These are phyloP conservation scores for Stichopus chloronotus DNA, from an alignment of 35 echinoderm and acorn worm species.

Conservation along the genomic window DNA sequence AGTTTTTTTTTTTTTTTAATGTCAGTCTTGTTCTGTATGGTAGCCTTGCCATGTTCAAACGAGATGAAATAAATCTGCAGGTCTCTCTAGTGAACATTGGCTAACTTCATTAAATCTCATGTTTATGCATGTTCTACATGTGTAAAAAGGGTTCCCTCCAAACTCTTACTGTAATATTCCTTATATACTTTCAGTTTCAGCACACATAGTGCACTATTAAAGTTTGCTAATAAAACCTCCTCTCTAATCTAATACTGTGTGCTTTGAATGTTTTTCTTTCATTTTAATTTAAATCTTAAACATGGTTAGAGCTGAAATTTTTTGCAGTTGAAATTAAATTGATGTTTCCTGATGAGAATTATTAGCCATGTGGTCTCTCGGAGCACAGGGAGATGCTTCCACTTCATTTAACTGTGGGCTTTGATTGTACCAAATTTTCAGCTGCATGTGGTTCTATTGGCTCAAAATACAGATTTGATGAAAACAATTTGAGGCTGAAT, in stretches of 20 bases:
- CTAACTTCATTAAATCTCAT: too few relatives aligned
- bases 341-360: conserved; percentile 16
- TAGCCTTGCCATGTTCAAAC: too few relatives aligned
- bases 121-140: too few relatives aligned
- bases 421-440: conserved; percentile 32
- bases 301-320: conserved; percentile 29
- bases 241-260: conserved; percentile 13
- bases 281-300: conserved; percentile 40
- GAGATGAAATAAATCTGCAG: too few relatives aligned
- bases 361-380: conserved; percentile 13
- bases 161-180: too few relatives aligned
- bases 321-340: conserved; percentile 43
- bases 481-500: conserved; percentile 39
- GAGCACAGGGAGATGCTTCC: background rate
- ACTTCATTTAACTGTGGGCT: conserved; percentile 36
- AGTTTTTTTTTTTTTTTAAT: too few relatives aligned
- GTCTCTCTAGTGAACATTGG: too few relatives aligned
- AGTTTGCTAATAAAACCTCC: background rate
- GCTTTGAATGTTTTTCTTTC: conserved; percentile 22
- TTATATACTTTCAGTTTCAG: too few relatives aligned
- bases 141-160: too few relatives aligned
- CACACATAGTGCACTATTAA: background rate
- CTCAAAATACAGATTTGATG: conserved; percentile 42
- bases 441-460: conserved; percentile 32
- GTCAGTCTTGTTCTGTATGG: too few relatives aligned